These are phyloP conservation scores for Anas platyrhynchos DNA, from an alignment of 2,113 vertebrate species.

Conservation along the genomic window DNA sequence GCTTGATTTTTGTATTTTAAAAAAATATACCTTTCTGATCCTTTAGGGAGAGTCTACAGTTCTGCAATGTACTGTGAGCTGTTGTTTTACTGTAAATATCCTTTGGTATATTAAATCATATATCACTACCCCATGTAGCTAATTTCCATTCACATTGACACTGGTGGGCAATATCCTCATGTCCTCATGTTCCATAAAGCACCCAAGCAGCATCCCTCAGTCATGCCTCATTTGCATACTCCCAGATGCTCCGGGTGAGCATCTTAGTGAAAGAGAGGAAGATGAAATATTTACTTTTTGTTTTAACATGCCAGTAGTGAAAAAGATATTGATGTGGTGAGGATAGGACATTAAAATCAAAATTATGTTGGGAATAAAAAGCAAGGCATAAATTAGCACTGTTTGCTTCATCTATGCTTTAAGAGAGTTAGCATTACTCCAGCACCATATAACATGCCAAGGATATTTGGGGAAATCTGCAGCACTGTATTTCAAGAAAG, in stretches of 20 bases:
- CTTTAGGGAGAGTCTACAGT: conserved; percentile 20
- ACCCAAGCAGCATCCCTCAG: conserved; percentile 8
- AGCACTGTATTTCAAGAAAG: conserved; percentile 46
- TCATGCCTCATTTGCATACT: neutral
- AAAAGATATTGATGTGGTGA: conserved; percentile 62
- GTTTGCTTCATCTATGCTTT: conserved; percentile 59
- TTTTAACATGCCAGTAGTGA: conserved; percentile 48
- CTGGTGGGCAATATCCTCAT: neutral
- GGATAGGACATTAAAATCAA: conserved; percentile 66
- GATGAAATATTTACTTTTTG: conserved; percentile 64
- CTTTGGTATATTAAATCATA: conserved; percentile 59
- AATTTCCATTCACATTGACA: conserved; percentile 28
- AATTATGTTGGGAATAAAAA: conserved; percentile 73
- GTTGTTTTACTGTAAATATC: conserved; percentile 54
- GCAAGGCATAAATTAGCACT: conserved; percentile 65
- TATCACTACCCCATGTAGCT: conserved; percentile 36
- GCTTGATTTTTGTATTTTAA: conserved; percentile 23
- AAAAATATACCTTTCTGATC: conserved; percentile 50
- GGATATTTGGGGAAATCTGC: conserved; percentile 17
- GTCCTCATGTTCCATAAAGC: conserved; percentile 50
- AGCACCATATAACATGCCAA: conserved; percentile 12
- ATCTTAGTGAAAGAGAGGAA: conserved; percentile 2
- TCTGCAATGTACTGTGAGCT: neutral
- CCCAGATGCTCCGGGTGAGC: neutral
- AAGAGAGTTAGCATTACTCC: conserved; percentile 22